Base-by-base conservation (phyloP, 2,888 invertebrate species). In the Ommatoiulus sabulosus region DNA sequence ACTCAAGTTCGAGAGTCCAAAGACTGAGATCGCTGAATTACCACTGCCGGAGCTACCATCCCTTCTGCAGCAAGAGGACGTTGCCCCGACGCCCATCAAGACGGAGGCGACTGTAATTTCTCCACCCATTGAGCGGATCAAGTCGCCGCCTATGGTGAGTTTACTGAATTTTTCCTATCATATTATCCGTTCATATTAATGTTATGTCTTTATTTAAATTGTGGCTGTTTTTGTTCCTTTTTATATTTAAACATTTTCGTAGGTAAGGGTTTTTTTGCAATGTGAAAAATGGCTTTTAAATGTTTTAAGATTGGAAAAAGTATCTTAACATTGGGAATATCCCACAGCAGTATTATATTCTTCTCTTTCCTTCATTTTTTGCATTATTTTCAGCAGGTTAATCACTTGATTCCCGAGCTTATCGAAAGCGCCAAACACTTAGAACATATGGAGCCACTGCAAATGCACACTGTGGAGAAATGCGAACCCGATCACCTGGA, bases 341-440 rank as follows among this genome's bases (percentile, higher is more conserved):
- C 52, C 52, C 12, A 12, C 52, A 12, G 15, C 15, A 12, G n/a
- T 35, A 35, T 35, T 35, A 35, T 35, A 35, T 35, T 35, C 35
- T 35, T 35, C 35, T 35, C 35, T 35, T 35, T 35, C 35, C 35
- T n/a, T 57, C 12, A n/a, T 5, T 4, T n/a, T 57, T 57, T 57
- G n/a, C 7, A 5, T 57, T 57, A 17, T 57, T n/a, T 57, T 17
- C n/a, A n/a, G 12, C 57, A 57, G 57, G 95, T 95, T 91, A 95
- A 95, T 91, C 95, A 96, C 88, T 17, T 87, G 43, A 84, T 88
- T 86, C 35, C 72, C 46, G 87, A 89, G 44, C 84, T 86, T 15
- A 84, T 86, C 7, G 86, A 89, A 24, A 89, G 20, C 35, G 46
- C 88, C 84, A 46, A 87, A 24, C 63, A 89, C 7, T 89, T 89